Conservation (phyloP, 2,113 vertebrate genomes). For the Podilymbus podiceps region DNA sequence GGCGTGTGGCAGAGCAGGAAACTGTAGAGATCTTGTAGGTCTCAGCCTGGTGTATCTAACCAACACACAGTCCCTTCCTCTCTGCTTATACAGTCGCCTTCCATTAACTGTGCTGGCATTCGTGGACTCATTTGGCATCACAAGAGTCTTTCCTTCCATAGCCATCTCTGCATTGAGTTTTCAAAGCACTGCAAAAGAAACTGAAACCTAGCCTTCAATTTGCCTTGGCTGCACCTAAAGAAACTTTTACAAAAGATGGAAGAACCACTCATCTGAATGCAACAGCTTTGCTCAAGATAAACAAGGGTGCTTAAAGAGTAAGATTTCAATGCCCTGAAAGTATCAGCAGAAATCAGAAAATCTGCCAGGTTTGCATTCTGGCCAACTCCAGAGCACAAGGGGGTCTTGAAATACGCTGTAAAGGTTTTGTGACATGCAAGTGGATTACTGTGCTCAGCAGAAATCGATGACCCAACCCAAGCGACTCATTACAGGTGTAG, state of each 20-base stretch:
- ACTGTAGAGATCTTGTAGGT: not conserved
- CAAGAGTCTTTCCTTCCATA: not conserved
- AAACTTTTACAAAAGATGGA: not conserved
- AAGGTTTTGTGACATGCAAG: not conserved
- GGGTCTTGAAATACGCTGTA: not conserved
- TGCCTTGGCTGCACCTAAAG: not conserved
- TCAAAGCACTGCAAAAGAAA: not conserved
- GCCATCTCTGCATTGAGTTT: not conserved
- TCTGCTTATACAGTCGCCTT: not conserved
- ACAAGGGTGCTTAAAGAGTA: not conserved
- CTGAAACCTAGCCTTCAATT: not conserved
- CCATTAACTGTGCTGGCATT: not conserved
- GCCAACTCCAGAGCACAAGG: not conserved
- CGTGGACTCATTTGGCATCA: not conserved
- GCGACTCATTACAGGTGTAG: not conserved
- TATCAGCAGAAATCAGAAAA: not conserved
- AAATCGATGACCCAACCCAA: not conserved
- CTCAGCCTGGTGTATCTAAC: not conserved
- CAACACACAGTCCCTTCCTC: not conserved
- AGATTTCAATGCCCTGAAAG: not conserved
- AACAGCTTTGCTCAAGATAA: not conserved
- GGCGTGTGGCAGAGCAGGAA: constrained; percentile 32
- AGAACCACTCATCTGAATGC: not conserved
- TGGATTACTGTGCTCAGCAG: not conserved
- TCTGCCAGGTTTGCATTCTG: not conserved